phyloP scores from a whole-genome alignment of 2,888 invertebrate species.

The Chloroclystis v-ata region DNA sequence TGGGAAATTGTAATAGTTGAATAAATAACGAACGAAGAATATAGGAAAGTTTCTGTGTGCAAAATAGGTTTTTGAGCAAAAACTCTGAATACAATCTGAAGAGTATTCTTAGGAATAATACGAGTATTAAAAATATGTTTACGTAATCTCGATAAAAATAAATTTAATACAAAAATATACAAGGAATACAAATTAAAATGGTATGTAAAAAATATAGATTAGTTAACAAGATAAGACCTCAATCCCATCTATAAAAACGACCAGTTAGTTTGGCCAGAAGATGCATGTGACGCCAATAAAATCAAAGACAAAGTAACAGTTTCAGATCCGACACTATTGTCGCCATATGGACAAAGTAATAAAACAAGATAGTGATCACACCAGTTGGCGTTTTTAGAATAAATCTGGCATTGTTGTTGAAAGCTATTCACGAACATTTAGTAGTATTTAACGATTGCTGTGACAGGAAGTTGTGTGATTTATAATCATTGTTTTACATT shows the following conservation, averaged over 20 bases:
- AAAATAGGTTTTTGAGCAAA: too few species aligned
- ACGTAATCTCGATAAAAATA: too few species aligned
- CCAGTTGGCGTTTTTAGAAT: not conserved
- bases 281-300: not conserved
- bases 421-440: not conserved
- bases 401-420: not conserved
- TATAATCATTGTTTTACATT: not conserved
- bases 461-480: not conserved
- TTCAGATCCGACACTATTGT: conserved; percentile 27
- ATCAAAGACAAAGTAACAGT: conserved; percentile 1
- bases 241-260: not conserved
- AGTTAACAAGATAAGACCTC: not conserved
- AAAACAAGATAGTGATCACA: conserved; percentile 51
- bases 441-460: not conserved
- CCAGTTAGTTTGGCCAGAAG: not conserved
- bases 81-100: too few species aligned
- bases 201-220: too few species aligned
- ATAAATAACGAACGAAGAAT: too few species aligned
- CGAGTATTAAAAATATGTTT: too few species aligned
- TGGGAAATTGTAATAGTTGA: too few species aligned
- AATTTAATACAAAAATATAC: too few species aligned
- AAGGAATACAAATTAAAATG: too few species aligned
- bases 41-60: too few species aligned
- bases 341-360: conserved; percentile 58
- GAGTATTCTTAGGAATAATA: too few species aligned